Conservation (phyloP, 2,888 invertebrate species). For the Linhomoeus sp. region DNA sequence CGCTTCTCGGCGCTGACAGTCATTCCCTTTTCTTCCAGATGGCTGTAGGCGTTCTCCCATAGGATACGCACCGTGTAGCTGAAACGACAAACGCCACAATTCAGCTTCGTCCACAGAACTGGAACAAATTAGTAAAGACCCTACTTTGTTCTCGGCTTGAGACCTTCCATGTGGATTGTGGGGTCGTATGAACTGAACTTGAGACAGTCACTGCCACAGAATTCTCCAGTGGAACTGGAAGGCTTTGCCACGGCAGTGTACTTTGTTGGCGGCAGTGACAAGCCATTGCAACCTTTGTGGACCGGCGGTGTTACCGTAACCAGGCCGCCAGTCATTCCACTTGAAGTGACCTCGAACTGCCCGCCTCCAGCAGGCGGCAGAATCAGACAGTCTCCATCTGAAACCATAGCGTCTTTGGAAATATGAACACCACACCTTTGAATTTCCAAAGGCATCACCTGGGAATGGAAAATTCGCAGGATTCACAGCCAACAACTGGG, state of each 20-base stretch:
- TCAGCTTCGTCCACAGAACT: too few relatives aligned
- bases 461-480: too few relatives aligned
- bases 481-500: too few relatives aligned
- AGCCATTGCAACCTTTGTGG: background rate
- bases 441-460: too few relatives aligned
- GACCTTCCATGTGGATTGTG: conserved; percentile 21
- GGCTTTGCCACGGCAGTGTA: too few relatives aligned
- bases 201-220: background rate
- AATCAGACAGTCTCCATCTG: background rate
- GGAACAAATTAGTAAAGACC: background rate
- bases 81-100: conserved; percentile 42
- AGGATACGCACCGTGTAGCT: conserved; percentile 43
- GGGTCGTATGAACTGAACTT: background rate
- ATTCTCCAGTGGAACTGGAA: too few relatives aligned
- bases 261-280: too few relatives aligned
- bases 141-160: conserved; percentile 55
- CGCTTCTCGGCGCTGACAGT: conserved; percentile 49
- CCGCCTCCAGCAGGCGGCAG: background rate
- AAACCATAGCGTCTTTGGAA: too few relatives aligned
- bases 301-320: background rate
- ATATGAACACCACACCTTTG: too few relatives aligned
- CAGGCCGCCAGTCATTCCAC: background rate
- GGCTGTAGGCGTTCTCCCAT: conserved; percentile 23
- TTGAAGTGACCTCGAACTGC: background rate
- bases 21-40: conserved; percentile 42